These are phyloP conservation scores for Megaceryle torquata DNA, from an alignment of 2,113 vertebrate genomes.

Conservation along the genomic window DNA sequence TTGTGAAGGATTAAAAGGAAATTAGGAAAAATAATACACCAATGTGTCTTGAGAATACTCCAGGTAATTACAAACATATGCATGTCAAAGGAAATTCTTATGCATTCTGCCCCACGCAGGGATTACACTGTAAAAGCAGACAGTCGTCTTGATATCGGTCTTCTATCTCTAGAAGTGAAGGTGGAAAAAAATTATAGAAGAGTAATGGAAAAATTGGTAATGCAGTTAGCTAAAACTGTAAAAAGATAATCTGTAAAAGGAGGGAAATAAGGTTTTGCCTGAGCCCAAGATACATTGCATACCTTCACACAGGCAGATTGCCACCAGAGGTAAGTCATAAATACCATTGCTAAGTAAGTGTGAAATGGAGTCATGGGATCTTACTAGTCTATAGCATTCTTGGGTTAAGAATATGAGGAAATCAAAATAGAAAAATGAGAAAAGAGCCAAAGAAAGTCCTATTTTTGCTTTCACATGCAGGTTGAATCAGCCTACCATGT, in stretches of 20 bases:
- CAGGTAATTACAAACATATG: background rate
- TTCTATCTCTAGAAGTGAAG: background rate
- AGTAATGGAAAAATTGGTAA: background rate
- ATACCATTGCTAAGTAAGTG: constrained; percentile 14
- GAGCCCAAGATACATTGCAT: background rate
- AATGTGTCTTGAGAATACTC: background rate
- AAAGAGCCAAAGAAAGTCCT: background rate
- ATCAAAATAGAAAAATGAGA: constrained; percentile 28
- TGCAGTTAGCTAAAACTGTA: background rate
- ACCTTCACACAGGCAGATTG: background rate
- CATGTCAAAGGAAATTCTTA: background rate
- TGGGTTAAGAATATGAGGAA: background rate
- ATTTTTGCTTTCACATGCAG: background rate
- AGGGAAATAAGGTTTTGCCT: background rate
- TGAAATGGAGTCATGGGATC: constrained; percentile 36
- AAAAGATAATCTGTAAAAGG: background rate
- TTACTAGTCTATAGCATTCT: background rate
- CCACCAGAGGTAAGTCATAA: constrained; percentile 18
- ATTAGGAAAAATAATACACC: background rate
- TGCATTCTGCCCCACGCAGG: background rate
- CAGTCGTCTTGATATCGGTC: background rate
- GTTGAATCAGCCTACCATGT: constrained; percentile 36
- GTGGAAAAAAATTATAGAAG: background rate
- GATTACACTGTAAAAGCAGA: background rate
- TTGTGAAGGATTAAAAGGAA: background rate